phyloP scores from a whole-genome alignment of 1,140 invertebrate species.

The Apolygus lucorum region DNA sequence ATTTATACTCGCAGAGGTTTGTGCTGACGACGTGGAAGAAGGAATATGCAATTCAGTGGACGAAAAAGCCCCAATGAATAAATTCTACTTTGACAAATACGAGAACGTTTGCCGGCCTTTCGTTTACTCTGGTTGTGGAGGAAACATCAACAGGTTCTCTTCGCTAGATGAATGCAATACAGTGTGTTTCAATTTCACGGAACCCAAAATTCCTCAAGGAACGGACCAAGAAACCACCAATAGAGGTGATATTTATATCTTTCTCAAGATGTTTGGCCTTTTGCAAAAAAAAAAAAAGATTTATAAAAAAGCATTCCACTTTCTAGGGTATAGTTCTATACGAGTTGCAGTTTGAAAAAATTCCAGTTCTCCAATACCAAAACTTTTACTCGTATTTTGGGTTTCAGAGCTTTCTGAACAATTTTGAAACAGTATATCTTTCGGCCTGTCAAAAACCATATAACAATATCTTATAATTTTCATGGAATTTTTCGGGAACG shows the following conservation, averaged over 20 bases:
- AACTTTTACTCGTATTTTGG: too few species aligned
- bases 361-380: too few species aligned
- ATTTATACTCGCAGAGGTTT: slow-evolving; percentile 50
- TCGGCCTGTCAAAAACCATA: too few species aligned
- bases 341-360: too few species aligned
- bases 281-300: neutral
- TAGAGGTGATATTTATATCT: neutral
- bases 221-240: neutral
- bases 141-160: slow-evolving; percentile 58
- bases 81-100: slow-evolving; percentile 63
- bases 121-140: slow-evolving; percentile 56
- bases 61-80: too few species aligned
- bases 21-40: slow-evolving; percentile 56
- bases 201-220: slow-evolving; percentile 15
- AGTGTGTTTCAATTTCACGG: slow-evolving; percentile 31
- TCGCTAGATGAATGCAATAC: slow-evolving; percentile 42
- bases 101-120: slow-evolving; percentile 57
- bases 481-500: too few species aligned
- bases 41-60: slow-evolving; percentile 56
- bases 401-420: too few species aligned
- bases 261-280: too few species aligned
- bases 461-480: too few species aligned
- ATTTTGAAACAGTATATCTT: too few species aligned
- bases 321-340: too few species aligned
- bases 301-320: neutral